phyloP scores from a whole-genome alignment of 2,113 vertebrate species.

The Leiothrix lutea region DNA sequence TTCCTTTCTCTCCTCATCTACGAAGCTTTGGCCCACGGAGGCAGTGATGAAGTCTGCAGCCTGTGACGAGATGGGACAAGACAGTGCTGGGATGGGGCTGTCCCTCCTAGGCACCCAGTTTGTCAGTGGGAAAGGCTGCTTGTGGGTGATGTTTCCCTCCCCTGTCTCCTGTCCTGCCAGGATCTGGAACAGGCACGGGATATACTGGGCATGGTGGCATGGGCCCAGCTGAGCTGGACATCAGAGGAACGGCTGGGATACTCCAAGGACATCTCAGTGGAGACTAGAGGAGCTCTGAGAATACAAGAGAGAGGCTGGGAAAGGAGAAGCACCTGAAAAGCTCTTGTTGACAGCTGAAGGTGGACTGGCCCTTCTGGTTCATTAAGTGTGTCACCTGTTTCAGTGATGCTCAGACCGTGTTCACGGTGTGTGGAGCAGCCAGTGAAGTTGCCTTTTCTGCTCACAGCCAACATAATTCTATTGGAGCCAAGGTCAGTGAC shows the following conservation, averaged over 20 bases:
- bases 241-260: too few relatives aligned
- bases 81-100: not conserved
- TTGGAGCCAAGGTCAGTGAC: not conserved
- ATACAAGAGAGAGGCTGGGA: rapidly evolving
- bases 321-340: not conserved
- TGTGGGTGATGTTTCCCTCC: not conserved
- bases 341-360: not conserved
- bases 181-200: rapidly evolving
- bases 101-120: not conserved
- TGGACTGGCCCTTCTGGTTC: not conserved
- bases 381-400: rapidly evolving
- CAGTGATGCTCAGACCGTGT: rapidly evolving
- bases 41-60: rapidly evolving
- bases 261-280: too few relatives aligned
- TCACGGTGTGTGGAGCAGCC: rapidly evolving
- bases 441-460: rapidly evolving
- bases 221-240: not conserved
- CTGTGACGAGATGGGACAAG: not conserved
- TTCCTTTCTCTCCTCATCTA: not conserved
- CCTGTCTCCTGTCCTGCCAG: not conserved
- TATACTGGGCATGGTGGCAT: rapidly evolving
- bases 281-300: not conserved
- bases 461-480: rapidly evolving
- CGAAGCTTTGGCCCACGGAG: not conserved
- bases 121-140: not conserved